Base-by-base conservation (phyloP, 2,113 vertebrate genomes). In the Suricata suricatta region DNA sequence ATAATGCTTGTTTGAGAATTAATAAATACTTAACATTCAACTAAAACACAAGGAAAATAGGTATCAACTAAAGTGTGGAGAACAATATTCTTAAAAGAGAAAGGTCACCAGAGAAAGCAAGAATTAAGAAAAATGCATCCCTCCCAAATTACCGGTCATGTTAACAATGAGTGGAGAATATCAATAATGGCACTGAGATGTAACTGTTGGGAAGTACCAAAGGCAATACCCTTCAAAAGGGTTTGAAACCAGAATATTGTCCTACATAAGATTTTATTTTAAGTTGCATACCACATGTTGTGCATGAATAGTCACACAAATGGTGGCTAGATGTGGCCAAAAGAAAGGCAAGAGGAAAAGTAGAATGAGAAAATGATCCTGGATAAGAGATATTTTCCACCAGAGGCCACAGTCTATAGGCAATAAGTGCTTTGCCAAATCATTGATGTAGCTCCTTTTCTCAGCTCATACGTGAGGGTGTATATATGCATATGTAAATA, bases 11-110 rank as follows among this genome's bases (percentile, higher is more conserved):
- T 84, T 96, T 71, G 33, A 89, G 89, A 81, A 92, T 66, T 16
- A 96, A 89, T n/a, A 16, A 52, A 54, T 71, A 94, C 66, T n/a
- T 60, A 93, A 93, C 90, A 88, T 79, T 93, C 57, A 84, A 72
- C 44, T 72, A 47, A 93, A 76, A 82, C 90, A 16, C 60, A 94
- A 41, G 57, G 29, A 71, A 90, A 82, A 69, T 3, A 82, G 19
- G 95, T 81, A 81, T 33, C 52, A 84, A 91, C 7, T 38, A 94
- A 96, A 97, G 94, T 52, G 17, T 88, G 13, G 14, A 38, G 64
- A 9, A 47, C 88, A 90, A 84, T 52, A 69, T 44, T 13, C 31
- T 69, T 69, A 79, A 77, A 87, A 93, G 66, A 88, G 60, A 93
- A 89, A 76, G n/a, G 47, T 79, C 47, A 83, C 31, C 23, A 47